Percentiles rank a stretch among this genome's conserved stretches.
Conservation (phyloP, 2,797 vertebrate species). For the Denticeps clupeoides region DNA sequence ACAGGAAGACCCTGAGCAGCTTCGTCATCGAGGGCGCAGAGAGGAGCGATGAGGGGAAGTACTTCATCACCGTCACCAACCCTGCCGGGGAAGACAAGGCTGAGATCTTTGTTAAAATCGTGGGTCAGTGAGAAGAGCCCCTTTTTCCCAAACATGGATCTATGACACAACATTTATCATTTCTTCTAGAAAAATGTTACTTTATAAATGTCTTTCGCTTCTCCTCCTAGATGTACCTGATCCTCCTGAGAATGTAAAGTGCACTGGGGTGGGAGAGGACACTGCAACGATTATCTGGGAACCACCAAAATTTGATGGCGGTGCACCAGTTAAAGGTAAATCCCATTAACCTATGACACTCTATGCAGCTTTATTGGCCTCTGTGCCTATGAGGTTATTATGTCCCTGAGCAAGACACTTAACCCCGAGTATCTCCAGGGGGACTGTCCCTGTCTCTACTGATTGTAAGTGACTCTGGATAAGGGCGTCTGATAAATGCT, state of each 20-base stretch:
- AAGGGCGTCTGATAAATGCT: no score
- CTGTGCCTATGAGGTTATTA: no score
- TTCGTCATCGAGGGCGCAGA: slow-evolving; percentile 79
- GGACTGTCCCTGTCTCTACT: no score
- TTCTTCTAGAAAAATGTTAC: background rate
- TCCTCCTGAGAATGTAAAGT: slow-evolving; percentile 67
- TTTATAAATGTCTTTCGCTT: background rate
- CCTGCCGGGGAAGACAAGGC: slow-evolving; percentile 71
- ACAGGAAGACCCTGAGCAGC: slow-evolving; percentile 58
- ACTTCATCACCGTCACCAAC: slow-evolving; percentile 73
- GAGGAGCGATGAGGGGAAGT: slow-evolving; percentile 61
- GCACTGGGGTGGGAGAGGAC: slow-evolving; percentile 75
- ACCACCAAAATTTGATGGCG: slow-evolving; percentile 68
- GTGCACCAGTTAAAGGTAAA: slow-evolving; percentile 69
- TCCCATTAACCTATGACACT: background rate
- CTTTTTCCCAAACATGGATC: no score
- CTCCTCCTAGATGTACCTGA: slow-evolving; percentile 69
- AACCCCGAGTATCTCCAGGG: no score
- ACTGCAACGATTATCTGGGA: slow-evolving; percentile 70
- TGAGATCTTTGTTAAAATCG: slow-evolving; percentile 63
- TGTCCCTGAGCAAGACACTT: no score
- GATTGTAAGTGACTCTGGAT: no score
- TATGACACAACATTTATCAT: no score
- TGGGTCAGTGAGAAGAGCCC: slow-evolving; percentile 56
- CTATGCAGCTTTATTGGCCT: background rate